Evolutionary conservation across 1,140 invertebrate species (phyloP), one percentile per base, ranked within the genome.

Genomic region (Harlomillsia oculata): DNA sequence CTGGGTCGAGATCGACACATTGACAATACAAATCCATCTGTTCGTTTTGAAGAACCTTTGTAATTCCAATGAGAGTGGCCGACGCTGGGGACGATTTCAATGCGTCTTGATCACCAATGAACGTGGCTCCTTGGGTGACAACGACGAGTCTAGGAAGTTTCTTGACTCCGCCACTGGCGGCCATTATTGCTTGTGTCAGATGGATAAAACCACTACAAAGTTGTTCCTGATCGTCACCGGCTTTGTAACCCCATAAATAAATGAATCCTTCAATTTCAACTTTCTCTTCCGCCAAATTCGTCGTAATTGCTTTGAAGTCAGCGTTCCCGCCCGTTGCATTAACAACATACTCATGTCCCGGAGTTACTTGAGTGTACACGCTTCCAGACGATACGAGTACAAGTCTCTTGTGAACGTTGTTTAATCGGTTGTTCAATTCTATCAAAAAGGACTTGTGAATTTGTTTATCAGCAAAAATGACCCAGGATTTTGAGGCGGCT

Each of bases 171-270:
- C n/a, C 20, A 32, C 36, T 48, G 1, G 45, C 16, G 30, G 11
- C 25, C 45, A 48, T 48, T 5, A 48, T 32, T 13, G 30, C 30
- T 32, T 21, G 30, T 5, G 28, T 32, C 9, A 48, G 34, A 18
- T 20, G 30, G 14, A 48, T 13, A 5, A 48, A 20, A 8, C 45
- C 28, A 11, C 18, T 20, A 48, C 45, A 48, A 20, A 48, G 34
- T 13, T 34, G 30, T 48, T 48, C 45, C 36, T 48, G 45, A 16
- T 48, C 45, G 14, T 20, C 36, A 48, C 36, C 45, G 1, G 45
- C 13, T 20, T 13, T 3, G 28, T 32, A 48, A 2, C 45, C 45
- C 28, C 45, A 30, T 1, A 48, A 32, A 32, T 48, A 48, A 18
- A 48, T 48, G 20, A 48, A 1, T 0, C 28, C 28, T 48, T 34